Evolutionary conservation across 2,888 invertebrate genomes (phyloP), one percentile per base, ranked within the genome.

Genomic region (Melinaea menophilus): DNA sequence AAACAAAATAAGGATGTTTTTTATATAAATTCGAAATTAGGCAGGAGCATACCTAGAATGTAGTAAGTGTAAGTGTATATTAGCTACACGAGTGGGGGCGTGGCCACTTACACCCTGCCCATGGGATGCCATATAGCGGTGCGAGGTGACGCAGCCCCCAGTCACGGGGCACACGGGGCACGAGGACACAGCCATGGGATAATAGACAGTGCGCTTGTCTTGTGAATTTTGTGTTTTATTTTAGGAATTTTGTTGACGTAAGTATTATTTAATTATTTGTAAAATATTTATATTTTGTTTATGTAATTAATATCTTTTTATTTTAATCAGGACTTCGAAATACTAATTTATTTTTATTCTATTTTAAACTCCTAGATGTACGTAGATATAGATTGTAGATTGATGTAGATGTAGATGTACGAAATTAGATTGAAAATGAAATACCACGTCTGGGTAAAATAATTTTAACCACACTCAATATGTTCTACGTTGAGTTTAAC

Each of bases 91-190:
- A 56, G 56, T 5, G 31, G 51, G 51, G 51, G 51, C 51, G 51
- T 51, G 51, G 51, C n/a, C 51, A 22, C 13, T 22, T 56, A 37
- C 54, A 59, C 69, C 66, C 68, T 69, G 57, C 64, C 67, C 61
- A 67, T 66, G 61, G 65, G 41, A 47, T 65, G 63, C 61, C 72
- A 75, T 80, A 80, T 67, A 79, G 73, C 71, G 76, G 76, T 69
- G 71, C 67, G 35, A 22, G 67, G 64, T 67, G 69, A 68, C 68
- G 64, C 76, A 60, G 66, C 75, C 76, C 79, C 75, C 83, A 86
- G 84, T 84, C 51, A 71, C 69, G 66, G 56, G 58, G 35, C 57
- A 59, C 62, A 71, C 72, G 68, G 67, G 70, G 73, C 22, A 72
- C 72, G 59, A 56, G 68, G 67, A 63, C 69, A 67, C 58, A 64